Percentiles rank a stretch among this genome's conserved stretches.
Conservation (phyloP, 2,888 invertebrate species). For the Theristus sp. region DNA sequence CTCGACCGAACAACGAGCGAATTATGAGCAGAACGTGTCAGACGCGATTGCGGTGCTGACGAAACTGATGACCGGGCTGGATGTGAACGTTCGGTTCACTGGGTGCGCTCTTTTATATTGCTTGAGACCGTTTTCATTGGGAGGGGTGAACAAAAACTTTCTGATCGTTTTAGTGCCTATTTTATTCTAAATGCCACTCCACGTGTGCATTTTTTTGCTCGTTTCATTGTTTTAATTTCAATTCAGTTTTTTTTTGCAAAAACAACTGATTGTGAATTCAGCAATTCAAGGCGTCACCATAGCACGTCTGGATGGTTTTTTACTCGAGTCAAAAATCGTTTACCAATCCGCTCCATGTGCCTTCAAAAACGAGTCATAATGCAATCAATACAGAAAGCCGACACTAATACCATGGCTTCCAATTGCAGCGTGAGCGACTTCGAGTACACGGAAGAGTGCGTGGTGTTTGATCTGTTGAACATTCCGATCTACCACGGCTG, state of each 20-base stretch:
- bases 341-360: neutral
- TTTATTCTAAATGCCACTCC: neutral
- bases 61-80: slow-evolving; percentile 39
- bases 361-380: neutral
- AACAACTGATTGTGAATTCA: no score
- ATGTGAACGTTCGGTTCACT: slow-evolving; percentile 40
- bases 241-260: no score
- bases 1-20: slow-evolving; percentile 22
- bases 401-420: neutral
- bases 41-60: slow-evolving; percentile 40
- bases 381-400: neutral
- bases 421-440: slow-evolving; percentile 36
- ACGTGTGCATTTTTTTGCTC: no score
- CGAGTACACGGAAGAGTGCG: slow-evolving; percentile 41
- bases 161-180: neutral
- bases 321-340: no score
- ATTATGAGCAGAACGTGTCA: slow-evolving; percentile 40
- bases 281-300: no score
- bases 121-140: no score
- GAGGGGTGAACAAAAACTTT: no score
- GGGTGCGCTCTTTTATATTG: slow-evolving; percentile 24
- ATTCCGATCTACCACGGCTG: slow-evolving; percentile 40
- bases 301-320: no score
- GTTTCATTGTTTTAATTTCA: no score
- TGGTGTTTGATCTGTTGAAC: slow-evolving; percentile 40